Percentiles rank a stretch among this genome's conserved stretches.
Evolutionary conservation across 1,140 invertebrate genomes (phyloP).

Genomic region (Nomia melanderi): DNA sequence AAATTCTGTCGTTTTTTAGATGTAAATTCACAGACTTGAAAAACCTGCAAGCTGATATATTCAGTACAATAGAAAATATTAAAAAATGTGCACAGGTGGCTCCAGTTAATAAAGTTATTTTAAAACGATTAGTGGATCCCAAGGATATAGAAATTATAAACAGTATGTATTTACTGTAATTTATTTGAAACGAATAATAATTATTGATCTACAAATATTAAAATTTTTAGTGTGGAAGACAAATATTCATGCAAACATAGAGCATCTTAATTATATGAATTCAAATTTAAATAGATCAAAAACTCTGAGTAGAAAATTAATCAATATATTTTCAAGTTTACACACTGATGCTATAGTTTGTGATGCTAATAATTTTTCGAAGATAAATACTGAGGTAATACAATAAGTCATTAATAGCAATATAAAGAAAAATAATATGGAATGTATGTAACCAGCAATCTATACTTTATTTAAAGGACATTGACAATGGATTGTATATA

Average conservation of each 20-base stretch:
- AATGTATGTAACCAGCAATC: neutral
- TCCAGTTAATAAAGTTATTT: slow-evolving; percentile 44
- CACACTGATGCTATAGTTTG: slow-evolving; percentile 49
- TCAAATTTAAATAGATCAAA: slow-evolving; percentile 47
- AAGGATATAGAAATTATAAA: slow-evolving; percentile 64
- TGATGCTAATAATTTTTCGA: slow-evolving; percentile 56
- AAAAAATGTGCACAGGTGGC: slow-evolving; percentile 34
- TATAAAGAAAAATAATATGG: slow-evolving; percentile 47
- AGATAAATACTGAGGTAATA: slow-evolving; percentile 39
- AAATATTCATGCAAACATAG: slow-evolving; percentile 39
- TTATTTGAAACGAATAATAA: neutral
- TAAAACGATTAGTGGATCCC: slow-evolving; percentile 57
- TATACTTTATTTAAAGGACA: slow-evolving; percentile 23
- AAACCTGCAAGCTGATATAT: slow-evolving; percentile 47
- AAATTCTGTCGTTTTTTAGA: slow-evolving; percentile 49
- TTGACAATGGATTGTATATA: slow-evolving; percentile 9
- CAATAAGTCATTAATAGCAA: slow-evolving; percentile 40
- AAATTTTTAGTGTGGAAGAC: slow-evolving; percentile 68
- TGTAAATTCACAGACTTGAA: neutral
- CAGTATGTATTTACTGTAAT: slow-evolving; percentile 49
- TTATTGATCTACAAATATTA: slow-evolving; percentile 8
- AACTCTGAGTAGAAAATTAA: slow-evolving; percentile 43
- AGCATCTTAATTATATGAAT: slow-evolving; percentile 39
- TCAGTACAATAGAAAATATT: slow-evolving; percentile 57
- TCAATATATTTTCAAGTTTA: slow-evolving; percentile 53